Base-by-base conservation (phyloP, 92 coral and sea anemone species). In the Porites rus region DNA sequence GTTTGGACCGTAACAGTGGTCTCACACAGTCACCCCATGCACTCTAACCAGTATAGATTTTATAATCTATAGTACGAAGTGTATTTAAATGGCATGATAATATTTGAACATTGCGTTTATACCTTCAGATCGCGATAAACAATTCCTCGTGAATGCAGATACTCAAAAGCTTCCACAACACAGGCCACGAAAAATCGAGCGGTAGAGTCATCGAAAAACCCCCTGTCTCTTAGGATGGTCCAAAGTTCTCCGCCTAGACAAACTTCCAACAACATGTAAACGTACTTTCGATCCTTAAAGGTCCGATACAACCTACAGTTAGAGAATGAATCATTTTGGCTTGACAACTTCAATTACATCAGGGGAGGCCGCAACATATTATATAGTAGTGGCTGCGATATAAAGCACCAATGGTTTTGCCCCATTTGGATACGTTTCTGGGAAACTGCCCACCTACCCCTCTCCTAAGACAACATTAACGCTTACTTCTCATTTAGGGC, bases 161-260 rank as follows among this genome's bases (percentile, higher is more conserved):
- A 97, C 65, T 93, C 95, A 78, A 97, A 93, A 8, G 97, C 99
- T 72, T 97, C 98, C 59, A 97, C 99, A 10, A 97, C 99, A 76
- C 98, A 97, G 1, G 99, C 99, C 12, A 93, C 96, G 20, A 92
- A 93, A 77, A 97, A 97, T 18, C 94, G 92, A 62, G 99, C 86
- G 10, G 93, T 90, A 8, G 89, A 77, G 75, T 97, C 99, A 54
- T 93, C 99, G 86, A 97, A 95, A 54, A 81, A 74, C 13, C 98
- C 98, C 72, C 99, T 97, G 92, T 97, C 99, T 69, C 98, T 92
- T 28, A 97, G 86, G 50, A 95, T 86, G 11, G 98, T 90, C 99
- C 99, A 97, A 4, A 97, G 90, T 80, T 97, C 99, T 81, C 99
- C 99, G 2, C 99, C 99, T 51, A 97, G 91, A 77, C 99, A 97